Conservation (phyloP, 2,113 vertebrate genomes). For the Ascaphus truei region DNA sequence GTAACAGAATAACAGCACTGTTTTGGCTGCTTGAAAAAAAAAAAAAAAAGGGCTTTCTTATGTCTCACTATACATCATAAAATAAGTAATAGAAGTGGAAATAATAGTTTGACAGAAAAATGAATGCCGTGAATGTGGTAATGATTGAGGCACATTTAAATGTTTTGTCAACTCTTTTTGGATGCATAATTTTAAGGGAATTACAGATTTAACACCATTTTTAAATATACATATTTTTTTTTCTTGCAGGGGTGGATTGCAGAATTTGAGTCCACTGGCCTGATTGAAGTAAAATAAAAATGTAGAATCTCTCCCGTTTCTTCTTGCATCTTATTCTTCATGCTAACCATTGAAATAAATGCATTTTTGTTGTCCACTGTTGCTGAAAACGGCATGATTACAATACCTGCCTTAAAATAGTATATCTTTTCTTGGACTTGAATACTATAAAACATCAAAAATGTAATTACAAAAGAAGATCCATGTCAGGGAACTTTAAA, state of each 20-base stretch:
- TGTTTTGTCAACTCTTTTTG: slow-evolving; percentile 29
- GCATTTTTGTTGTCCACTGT: too few species aligned
- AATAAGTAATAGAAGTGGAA: slow-evolving; percentile 32
- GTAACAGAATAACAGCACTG: slow-evolving; percentile 52
- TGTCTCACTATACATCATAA: slow-evolving; percentile 59
- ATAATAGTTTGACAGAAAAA: slow-evolving; percentile 27
- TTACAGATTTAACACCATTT: slow-evolving; percentile 27
- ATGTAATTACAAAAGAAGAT: too few species aligned
- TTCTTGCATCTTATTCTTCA: background rate
- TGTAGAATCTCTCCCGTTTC: slow-evolving; percentile 7
- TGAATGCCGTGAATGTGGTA: slow-evolving; percentile 20
- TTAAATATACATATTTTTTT: slow-evolving; percentile 23
- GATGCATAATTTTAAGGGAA: slow-evolving; percentile 8
- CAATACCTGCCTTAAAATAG: too few species aligned
- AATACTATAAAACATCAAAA: too few species aligned
- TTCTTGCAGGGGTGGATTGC: background rate
- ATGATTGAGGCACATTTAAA: slow-evolving; percentile 26
- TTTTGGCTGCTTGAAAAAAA: slow-evolving; percentile 42
- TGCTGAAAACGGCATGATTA: too few species aligned
- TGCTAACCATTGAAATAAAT: too few species aligned
- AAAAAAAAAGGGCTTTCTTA: slow-evolving; percentile 56
- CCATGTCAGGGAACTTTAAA: too few species aligned
- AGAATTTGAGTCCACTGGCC: background rate
- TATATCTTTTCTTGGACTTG: too few species aligned
- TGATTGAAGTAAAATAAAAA: slow-evolving; percentile 16